These are phyloP conservation scores for Nipponacmea schrenckii DNA, from an alignment of 2,888 invertebrate genomes.

Conservation along the genomic window DNA sequence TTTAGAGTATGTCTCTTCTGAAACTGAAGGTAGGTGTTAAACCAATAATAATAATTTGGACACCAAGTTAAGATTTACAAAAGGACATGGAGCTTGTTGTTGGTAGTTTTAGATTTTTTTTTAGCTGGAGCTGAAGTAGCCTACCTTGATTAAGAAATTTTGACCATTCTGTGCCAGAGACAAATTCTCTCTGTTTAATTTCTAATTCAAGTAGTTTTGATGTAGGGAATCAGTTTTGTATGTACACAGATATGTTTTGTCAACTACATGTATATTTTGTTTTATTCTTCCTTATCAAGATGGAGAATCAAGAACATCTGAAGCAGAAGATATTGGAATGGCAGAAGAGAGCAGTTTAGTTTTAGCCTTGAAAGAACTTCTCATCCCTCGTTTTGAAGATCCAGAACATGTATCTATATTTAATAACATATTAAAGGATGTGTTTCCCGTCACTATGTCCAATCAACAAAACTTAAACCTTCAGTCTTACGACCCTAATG, in stretches of 20 bases:
- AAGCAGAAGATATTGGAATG: constrained; percentile 31
- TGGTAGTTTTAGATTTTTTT: too few relatives aligned
- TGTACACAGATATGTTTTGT: too few relatives aligned
- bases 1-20: constrained; percentile 20
- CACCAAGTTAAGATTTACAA: too few relatives aligned
- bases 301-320: constrained; percentile 18
- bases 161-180: too few relatives aligned
- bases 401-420: constrained; percentile 47
- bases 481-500: constrained; percentile 40
- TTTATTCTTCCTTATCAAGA: constrained; percentile 9
- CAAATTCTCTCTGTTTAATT: too few relatives aligned
- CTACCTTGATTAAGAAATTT: too few relatives aligned
- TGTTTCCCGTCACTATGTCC: constrained; percentile 55
- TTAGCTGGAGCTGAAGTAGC: too few relatives aligned
- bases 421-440: constrained; percentile 50
- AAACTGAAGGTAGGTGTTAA: constrained; percentile 6
- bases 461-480: constrained; percentile 35
- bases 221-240: too few relatives aligned
- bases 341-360: constrained; percentile 59
- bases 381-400: constrained; percentile 46
- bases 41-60: too few relatives aligned
- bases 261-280: background rate
- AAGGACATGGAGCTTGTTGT: too few relatives aligned
- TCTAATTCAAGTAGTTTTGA: too few relatives aligned
- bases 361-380: constrained; percentile 46